Evolutionary conservation across 1,140 invertebrate species (phyloP), one percentile per base, ranked within the genome.

Genomic region (Oedothorax gibbosus): DNA sequence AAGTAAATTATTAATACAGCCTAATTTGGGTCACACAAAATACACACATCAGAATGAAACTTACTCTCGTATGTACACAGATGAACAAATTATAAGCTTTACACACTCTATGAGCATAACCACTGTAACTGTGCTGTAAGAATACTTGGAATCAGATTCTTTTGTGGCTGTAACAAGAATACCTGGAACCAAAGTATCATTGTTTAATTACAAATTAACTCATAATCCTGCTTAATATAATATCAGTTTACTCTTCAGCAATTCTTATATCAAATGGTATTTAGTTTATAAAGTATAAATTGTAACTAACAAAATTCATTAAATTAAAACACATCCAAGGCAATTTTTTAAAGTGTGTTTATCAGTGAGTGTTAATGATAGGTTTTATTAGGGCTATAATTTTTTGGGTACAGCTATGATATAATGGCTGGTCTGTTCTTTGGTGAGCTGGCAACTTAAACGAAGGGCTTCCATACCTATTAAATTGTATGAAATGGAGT

Each of bases 91-190:
- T 14, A 96, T 72, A 64, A 98, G 91, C 91, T 99, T 99, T 10
- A 97, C 89, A 51, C 95, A 91, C 92, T 99, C 97, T 11, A 96
- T 97, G 69, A 97, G 90, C 76, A 98, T 91, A 49, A 98, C 96
- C 49, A 96, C 96, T 35, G 94, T 94, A 3, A 95, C 93, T 50
- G 95, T 96, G 89, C 97, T 97, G 88, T 98, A 98, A 85, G 93
- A 93, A 90, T 98, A 98, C 21, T 91, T 92, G 87, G 95, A 94
- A 88, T 94, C 93, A 71, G 93, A 92, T 85, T 93, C 93, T 91
- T 98, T 96, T 9, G 96, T 97, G 87, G 95, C 95, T 69, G 95
- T 98, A 18, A 98, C 95, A 87, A 98, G 93, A 86, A 98, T 94
- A 88, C 96, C 96, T 98, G 87, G 14, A 92, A 92, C 77, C 87